phyloP scores from a whole-genome alignment of 1,140 invertebrate genomes.

The Ceratina calcarata region DNA sequence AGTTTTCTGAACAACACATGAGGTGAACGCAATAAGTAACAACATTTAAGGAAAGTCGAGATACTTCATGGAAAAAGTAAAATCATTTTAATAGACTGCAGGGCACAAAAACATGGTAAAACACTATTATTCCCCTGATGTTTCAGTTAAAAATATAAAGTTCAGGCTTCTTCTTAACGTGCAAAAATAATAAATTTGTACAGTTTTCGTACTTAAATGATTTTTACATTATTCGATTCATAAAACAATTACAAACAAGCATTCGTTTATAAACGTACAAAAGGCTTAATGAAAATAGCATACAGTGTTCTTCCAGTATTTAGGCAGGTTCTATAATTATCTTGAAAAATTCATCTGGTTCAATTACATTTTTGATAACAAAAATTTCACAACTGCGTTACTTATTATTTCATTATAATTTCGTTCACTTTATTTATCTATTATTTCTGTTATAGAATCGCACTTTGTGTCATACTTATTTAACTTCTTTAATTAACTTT shows the following conservation, averaged over 20 bases:
- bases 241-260: slow-evolving; percentile 25
- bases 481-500: slow-evolving; percentile 61
- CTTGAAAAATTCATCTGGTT: slow-evolving; percentile 7
- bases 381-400: slow-evolving; percentile 30
- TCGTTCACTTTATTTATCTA: slow-evolving; percentile 45
- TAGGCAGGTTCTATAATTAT: slow-evolving; percentile 15
- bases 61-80: slow-evolving; percentile 4
- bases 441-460: slow-evolving; percentile 65
- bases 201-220: slow-evolving; percentile 5
- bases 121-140: slow-evolving; percentile 5
- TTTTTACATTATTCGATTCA: slow-evolving; percentile 6
- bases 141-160: not conserved
- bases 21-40: slow-evolving; percentile 20
- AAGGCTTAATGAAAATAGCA: slow-evolving; percentile 20
- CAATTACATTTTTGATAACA: slow-evolving; percentile 39
- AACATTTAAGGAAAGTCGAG: slow-evolving; percentile 8
- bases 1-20: slow-evolving; percentile 2
- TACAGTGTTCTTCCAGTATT: not conserved
- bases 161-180: not conserved
- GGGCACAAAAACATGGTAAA: slow-evolving; percentile 7
- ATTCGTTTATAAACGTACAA: slow-evolving; percentile 6
- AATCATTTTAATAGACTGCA: slow-evolving; percentile 1
- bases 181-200: slow-evolving; percentile 23
- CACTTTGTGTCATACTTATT: slow-evolving; percentile 73
- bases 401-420: slow-evolving; percentile 43